Evolutionary conservation across 2,797 vertebrate species (phyloP).

Genomic region (Gallinago stenura): DNA sequence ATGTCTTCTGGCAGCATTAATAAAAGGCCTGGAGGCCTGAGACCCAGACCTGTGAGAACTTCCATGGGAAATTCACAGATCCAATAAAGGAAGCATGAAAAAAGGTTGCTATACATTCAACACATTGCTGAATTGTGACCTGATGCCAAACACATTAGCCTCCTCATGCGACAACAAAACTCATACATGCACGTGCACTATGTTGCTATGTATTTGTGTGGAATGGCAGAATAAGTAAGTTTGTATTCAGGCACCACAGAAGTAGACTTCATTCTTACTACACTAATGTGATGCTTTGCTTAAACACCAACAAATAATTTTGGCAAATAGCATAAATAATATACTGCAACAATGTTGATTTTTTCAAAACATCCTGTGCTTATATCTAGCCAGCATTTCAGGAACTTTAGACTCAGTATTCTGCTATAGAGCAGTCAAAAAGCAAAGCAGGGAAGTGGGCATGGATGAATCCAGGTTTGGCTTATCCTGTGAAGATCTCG

Average conservation of each 20-base stretch:
- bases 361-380: not conserved
- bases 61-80: not conserved
- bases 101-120: not conserved
- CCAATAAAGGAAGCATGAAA: not conserved
- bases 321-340: not conserved
- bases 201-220: not conserved
- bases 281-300: not conserved
- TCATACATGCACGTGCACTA: fast-evolving
- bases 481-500: not conserved
- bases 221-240: not conserved
- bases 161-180: not conserved
- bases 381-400: not conserved
- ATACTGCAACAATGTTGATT: not conserved
- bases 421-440: not conserved
- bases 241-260: not conserved
- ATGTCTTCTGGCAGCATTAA: not conserved
- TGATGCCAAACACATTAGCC: not conserved
- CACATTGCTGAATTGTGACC: not conserved
- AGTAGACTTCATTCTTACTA: not conserved
- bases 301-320: not conserved
- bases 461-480: not conserved
- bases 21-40: not conserved
- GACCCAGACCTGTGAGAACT: not conserved
- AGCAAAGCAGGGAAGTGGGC: not conserved
- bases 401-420: not conserved